Evolutionary conservation across 2,113 vertebrate genomes (phyloP).

Genomic region (Hydrolagus affinis): DNA sequence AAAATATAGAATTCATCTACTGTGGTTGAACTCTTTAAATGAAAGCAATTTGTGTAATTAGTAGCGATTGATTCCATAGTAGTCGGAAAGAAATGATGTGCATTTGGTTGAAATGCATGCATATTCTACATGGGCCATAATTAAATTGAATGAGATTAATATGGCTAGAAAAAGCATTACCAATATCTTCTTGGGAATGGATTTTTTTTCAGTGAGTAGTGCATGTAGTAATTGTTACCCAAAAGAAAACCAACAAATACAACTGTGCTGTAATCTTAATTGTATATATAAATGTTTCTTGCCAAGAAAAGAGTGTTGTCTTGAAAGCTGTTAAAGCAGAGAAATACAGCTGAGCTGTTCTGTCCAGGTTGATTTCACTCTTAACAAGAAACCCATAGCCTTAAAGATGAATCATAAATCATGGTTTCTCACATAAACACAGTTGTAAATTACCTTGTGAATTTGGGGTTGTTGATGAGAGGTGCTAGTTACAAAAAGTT

Average conservation of each 20-base stretch:
- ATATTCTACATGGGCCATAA: not conserved
- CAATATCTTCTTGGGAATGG: not conserved
- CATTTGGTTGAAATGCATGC: not conserved
- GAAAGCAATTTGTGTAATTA: not conserved
- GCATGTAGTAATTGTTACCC: not conserved
- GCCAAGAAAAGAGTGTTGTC: not conserved
- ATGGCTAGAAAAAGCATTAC: not conserved
- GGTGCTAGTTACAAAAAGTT: not conserved
- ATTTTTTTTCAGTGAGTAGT: no score
- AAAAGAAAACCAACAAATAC: not conserved
- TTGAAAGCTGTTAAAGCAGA: not conserved
- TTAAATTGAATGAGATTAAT: conserved; percentile 14
- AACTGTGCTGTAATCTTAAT: not conserved
- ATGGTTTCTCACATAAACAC: not conserved
- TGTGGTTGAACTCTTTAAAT: not conserved
- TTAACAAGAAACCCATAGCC: conserved; percentile 12
- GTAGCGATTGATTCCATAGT: not conserved
- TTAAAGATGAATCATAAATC: not conserved
- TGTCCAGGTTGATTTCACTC: not conserved
- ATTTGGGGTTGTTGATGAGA: not conserved
- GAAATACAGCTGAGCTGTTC: conserved; percentile 3
- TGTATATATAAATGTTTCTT: not conserved
- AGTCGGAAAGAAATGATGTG: not conserved
- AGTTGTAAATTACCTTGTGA: not conserved
- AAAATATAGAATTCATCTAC: not conserved